Base-by-base conservation (phyloP, 2,888 invertebrate species). In the Dynastes grantii region DNA sequence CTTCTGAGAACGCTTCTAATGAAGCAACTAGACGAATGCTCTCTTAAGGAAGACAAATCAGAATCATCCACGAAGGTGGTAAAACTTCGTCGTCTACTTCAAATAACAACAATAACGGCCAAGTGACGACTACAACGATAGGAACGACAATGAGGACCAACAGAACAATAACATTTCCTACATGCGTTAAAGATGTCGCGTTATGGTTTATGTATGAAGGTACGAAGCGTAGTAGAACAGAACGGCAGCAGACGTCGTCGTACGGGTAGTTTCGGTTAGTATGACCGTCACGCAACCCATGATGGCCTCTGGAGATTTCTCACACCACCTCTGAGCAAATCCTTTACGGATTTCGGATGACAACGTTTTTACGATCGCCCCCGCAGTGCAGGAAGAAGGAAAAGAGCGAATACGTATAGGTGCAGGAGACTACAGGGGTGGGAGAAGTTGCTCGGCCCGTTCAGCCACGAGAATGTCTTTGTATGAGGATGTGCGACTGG, bases 271-370 rank as follows among this genome's bases (percentile, higher is more conserved):
- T 75, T 55, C 73, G 27, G 73, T 84, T 80, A 65, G 83, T 83
- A 86, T 85, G 84, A 81, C 81, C 82, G 85, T 85, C 85, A 85
- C 86, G 86, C 84, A 84, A 81, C 79, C 83, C 83, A 82, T 85
- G 84, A 86, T 85, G 85, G 84, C 84, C 86, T 81, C 85, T 80
- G 82, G 86, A 85, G 85, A 85, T 67, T 70, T 51, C 83, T 82
- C 84, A 79, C 79, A 64, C 78, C 51, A 84, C 83, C 81, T 51
- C 81, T 9, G 61, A 82, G 85, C 85, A 85, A 86, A 86, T 86
- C 86, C 85, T 86, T 86, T 84, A 85, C 86, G 86, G 86, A 86
- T 86, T 86, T 86, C 83, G 85, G 86, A 86, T 84, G 87, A 86
- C 86, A 86, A 86, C 86, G 85, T 86, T 86, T 87, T 87, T 87